These are phyloP conservation scores for Parotia lawesii DNA, from an alignment of 2,113 vertebrate genomes.

Conservation along the genomic window DNA sequence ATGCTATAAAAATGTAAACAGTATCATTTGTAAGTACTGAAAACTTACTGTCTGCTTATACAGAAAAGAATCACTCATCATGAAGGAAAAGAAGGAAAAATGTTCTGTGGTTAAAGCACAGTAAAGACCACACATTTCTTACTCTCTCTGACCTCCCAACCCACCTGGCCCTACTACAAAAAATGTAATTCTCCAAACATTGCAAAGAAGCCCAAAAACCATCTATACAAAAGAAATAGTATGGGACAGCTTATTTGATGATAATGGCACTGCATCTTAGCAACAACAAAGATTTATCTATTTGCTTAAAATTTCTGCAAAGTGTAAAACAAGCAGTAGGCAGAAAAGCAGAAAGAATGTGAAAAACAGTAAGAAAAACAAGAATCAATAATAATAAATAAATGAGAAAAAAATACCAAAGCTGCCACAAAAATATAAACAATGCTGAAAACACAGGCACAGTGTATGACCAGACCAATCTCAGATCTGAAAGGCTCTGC, in stretches of 20 bases:
- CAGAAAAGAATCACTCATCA: not conserved
- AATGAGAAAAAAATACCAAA: not conserved
- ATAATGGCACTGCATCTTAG: not conserved
- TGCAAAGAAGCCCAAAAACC: not conserved
- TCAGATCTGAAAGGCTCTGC: not conserved
- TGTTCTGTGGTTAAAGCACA: not conserved
- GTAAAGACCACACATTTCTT: not conserved
- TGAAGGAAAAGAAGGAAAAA: not conserved
- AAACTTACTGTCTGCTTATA: not conserved
- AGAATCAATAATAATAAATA: not conserved
- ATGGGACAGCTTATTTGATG: not conserved
- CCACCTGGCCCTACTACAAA: not conserved
- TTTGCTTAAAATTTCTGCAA: not conserved
- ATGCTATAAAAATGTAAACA: not conserved
- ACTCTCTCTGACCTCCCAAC: not conserved
- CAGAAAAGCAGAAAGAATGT: not conserved
- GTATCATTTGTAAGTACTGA: not conserved
- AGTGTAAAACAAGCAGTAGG: not conserved
- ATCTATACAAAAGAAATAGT: not conserved
- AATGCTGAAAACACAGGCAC: not conserved
- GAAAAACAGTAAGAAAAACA: not conserved
- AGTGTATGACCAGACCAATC: not conserved
- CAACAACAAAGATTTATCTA: not conserved
- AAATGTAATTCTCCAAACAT: not conserved
- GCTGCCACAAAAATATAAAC: not conserved